Evolutionary conservation across 2,888 invertebrate species (phyloP), one percentile per base, ranked within the genome.

Genomic region (Melinaea marsaeus): DNA sequence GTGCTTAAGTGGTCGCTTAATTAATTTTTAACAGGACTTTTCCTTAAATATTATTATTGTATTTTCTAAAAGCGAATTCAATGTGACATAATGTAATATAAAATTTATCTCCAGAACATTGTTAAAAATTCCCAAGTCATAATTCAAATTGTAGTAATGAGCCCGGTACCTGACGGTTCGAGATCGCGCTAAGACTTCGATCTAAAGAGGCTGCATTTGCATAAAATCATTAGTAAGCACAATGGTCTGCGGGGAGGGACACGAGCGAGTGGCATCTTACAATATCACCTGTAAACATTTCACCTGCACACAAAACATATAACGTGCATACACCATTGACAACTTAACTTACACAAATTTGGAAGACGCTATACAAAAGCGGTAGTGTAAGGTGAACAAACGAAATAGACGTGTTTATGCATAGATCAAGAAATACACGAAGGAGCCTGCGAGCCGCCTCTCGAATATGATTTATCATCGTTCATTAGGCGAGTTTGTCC

Each of bases 391-490:
- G n/a, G 7, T 13, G 57, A 9, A 61, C 55, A 62, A 35, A 62
- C 55, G 58, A 66, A 69, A 71, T 64, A 57, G 62, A 68, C 77
- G 73, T 59, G 47, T 70, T 72, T 70, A 69, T 72, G 73, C 71
- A 69, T 66, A 63, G 77, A 79, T 75, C 73, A 80, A 80, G 80
- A 81, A 82, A 80, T 79, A 77, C 79, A 76, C 75, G 83, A 82
- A 79, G 77, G 77, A 75, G 80, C 81, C 78, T 76, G 77, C 80
- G 79, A 85, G 87, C 86, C 84, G 86, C 86, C 87, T 89, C 88
- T 90, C 90, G 90, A 90, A 90, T 90, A 90, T 90, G 90, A 90
- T 90, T 90, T 90, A 90, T 90, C 90, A 90, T 90, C 90, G 90
- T 90, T 90, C 90, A 90, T 90, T 90, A 90, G 88, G 87, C 84